Evolutionary conservation across 2,113 vertebrate genomes (phyloP).

Genomic region (Peromyscus polionotus): DNA sequence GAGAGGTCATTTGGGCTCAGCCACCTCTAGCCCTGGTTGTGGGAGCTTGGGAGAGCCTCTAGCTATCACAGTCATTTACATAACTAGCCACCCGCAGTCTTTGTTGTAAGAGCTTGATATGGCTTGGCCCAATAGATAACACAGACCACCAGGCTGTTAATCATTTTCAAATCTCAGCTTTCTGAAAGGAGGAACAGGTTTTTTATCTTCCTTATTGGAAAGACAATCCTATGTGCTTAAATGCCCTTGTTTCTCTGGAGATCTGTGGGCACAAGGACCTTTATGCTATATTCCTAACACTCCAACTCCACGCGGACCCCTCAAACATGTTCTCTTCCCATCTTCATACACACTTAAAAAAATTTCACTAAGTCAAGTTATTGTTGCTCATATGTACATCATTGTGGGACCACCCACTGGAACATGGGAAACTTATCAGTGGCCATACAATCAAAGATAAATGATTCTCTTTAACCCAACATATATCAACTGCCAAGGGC

Average conservation of each 20-base stretch:
- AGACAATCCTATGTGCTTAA: not conserved
- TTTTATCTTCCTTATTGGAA: not conserved
- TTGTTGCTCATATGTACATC: not conserved
- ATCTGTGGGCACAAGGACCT: not conserved
- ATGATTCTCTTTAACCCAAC: not conserved
- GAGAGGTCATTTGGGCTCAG: too few relatives aligned
- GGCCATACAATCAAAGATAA: not conserved
- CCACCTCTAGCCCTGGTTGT: not conserved
- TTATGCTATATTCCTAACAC: not conserved
- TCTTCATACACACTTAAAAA: not conserved
- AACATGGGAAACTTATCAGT: not conserved
- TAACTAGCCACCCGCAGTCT: not conserved
- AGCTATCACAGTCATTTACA: not conserved
- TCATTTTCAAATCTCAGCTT: not conserved
- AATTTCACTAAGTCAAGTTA: not conserved
- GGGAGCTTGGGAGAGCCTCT: not conserved
- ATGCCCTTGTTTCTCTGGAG: not conserved
- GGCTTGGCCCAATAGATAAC: not conserved
- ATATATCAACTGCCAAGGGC: not conserved
- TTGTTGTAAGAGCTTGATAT: not conserved
- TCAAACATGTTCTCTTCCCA: not conserved
- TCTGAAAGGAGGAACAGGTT: not conserved
- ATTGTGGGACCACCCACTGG: not conserved
- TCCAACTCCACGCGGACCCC: not conserved
- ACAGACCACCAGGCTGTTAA: not conserved